These are phyloP conservation scores for Phalacrocorax pelagicus DNA, from an alignment of 2,113 vertebrate species.

Conservation along the genomic window DNA sequence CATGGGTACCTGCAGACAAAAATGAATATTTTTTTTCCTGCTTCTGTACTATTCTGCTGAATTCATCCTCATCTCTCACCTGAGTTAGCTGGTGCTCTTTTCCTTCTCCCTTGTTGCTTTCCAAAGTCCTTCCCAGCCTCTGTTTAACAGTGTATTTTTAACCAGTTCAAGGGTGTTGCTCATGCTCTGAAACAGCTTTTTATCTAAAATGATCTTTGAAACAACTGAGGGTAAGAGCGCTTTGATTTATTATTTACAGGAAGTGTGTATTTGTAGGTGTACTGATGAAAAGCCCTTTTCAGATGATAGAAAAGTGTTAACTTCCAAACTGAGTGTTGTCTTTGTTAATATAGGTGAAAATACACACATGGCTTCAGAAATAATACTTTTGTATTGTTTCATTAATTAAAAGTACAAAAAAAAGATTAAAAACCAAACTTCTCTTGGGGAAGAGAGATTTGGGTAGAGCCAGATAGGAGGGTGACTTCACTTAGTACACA, in stretches of 20 bases:
- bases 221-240: neutral
- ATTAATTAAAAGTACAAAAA: neutral
- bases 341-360: neutral
- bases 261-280: neutral
- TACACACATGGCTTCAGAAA: neutral
- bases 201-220: neutral
- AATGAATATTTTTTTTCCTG: neutral
- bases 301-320: neutral
- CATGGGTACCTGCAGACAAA: neutral
- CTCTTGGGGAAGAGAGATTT: neutral
- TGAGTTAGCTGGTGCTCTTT: neutral
- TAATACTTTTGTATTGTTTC: neutral
- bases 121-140: neutral
- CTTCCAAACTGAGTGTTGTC: neutral
- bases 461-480: neutral
- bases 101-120: neutral
- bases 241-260: slow-evolving; percentile 27
- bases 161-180: neutral
- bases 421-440: neutral
- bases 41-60: neutral
- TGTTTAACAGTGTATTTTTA: neutral
- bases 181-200: neutral
- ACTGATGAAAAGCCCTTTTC: neutral
- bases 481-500: neutral
- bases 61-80: neutral